Conservation (phyloP, 2,113 vertebrate species). For the Archilochus colubris region DNA sequence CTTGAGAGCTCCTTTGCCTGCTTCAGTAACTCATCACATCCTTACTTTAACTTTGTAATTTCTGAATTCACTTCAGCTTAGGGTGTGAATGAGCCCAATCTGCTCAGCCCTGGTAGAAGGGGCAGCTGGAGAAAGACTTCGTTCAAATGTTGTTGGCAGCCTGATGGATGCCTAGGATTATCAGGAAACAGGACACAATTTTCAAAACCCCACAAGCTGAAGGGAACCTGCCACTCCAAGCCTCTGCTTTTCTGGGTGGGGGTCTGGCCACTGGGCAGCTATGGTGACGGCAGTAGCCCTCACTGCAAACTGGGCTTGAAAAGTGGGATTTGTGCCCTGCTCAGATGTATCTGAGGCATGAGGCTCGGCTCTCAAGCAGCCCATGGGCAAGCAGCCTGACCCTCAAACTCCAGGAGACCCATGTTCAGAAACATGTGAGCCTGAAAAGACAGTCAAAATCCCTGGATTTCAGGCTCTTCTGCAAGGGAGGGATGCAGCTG, state of each 20-base stretch:
- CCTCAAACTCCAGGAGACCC: background rate
- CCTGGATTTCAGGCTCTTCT: background rate
- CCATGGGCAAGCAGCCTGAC: background rate
- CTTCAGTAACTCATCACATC: background rate
- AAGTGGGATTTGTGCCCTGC: background rate
- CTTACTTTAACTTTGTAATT: background rate
- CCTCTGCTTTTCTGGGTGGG: background rate
- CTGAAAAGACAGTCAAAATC: background rate
- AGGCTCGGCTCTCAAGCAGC: background rate
- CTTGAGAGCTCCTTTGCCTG: background rate
- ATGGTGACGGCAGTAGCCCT: background rate
- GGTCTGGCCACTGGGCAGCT: background rate
- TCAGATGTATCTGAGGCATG: background rate
- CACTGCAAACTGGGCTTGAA: rapidly evolving
- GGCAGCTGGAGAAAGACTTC: background rate
- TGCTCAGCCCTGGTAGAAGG: background rate
- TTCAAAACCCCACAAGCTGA: background rate
- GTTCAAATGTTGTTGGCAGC: background rate
- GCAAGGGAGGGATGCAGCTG: background rate
- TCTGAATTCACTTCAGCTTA: background rate
- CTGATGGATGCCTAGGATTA: background rate
- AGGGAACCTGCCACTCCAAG: background rate
- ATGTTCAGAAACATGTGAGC: background rate
- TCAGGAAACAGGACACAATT: background rate
- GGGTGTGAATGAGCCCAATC: background rate